phyloP scores from a whole-genome alignment of 2,113 vertebrate genomes.

The Cairina moschata region DNA sequence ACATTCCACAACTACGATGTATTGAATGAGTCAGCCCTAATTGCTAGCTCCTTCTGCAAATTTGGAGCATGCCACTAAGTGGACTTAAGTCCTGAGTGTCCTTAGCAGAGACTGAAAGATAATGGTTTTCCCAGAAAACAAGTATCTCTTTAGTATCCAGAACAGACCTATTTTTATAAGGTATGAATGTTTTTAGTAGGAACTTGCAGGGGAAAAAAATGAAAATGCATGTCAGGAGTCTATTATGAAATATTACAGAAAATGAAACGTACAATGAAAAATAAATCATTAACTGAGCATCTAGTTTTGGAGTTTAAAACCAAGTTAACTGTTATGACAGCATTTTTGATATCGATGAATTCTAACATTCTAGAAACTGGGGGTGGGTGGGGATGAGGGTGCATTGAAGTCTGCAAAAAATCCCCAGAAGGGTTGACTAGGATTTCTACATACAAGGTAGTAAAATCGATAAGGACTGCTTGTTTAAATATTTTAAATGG shows the following conservation, averaged over 20 bases:
- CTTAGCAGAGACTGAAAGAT: neutral
- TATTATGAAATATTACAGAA: neutral
- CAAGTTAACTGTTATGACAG: neutral
- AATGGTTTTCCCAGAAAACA: neutral
- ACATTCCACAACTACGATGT: neutral
- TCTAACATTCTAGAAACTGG: neutral
- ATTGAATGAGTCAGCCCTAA: neutral
- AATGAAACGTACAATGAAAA: neutral
- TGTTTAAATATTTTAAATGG: neutral
- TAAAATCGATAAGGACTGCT: neutral
- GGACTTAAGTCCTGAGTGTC: neutral
- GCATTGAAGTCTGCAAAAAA: neutral
- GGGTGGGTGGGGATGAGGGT: neutral
- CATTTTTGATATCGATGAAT: neutral
- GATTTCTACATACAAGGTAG: neutral
- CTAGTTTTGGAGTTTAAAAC: neutral
- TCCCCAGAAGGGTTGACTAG: fast-evolving
- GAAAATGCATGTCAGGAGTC: neutral
- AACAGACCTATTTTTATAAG: neutral
- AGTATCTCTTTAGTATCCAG: neutral
- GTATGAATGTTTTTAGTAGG: neutral
- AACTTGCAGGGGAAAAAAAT: neutral
- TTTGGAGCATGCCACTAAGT: neutral
- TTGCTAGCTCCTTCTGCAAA: neutral
- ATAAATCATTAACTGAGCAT: neutral